phyloP scores from a whole-genome alignment of 2,888 invertebrate genomes.

The Seladonia tumulorum region DNA sequence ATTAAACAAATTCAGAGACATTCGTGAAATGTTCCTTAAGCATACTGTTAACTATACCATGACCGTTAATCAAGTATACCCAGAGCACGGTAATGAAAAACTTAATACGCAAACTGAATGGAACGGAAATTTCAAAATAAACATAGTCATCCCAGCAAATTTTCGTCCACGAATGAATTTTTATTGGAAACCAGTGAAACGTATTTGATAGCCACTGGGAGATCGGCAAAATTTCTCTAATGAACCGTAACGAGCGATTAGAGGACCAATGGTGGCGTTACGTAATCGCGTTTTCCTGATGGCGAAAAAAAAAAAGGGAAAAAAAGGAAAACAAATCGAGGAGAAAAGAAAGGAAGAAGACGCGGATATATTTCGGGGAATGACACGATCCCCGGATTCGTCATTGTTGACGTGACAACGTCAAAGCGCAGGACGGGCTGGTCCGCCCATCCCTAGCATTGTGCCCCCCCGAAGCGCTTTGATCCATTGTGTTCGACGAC shows the following conservation, averaged over 20 bases:
- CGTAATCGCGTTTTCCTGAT: neutral
- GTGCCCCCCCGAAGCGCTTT: conserved; percentile 66
- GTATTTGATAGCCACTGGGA: neutral
- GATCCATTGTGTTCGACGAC: conserved; percentile 62
- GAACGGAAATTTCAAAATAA: neutral
- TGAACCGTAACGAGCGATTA: neutral
- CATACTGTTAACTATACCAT: neutral
- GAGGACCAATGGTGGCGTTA: neutral
- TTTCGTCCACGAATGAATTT: neutral
- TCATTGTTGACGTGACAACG: conserved; percentile 46
- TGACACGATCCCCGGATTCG: conserved; percentile 53
- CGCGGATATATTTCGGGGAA: conserved; percentile 51
- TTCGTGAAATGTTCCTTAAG: neutral
- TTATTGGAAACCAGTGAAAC: neutral
- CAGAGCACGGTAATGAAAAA: neutral
- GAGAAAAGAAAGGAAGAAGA: conserved; percentile 21
- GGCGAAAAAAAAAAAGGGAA: neutral
- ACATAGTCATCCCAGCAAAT: too few species aligned
- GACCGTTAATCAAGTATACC: neutral
- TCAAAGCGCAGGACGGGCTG: conserved; percentile 65
- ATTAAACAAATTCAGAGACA: neutral
- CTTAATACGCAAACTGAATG: neutral
- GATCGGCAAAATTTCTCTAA: neutral
- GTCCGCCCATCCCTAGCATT: conserved; percentile 78
- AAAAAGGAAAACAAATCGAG: neutral